These are phyloP conservation scores for Ispidina lecontei DNA, from an alignment of 2,797 vertebrate genomes.

Conservation along the genomic window DNA sequence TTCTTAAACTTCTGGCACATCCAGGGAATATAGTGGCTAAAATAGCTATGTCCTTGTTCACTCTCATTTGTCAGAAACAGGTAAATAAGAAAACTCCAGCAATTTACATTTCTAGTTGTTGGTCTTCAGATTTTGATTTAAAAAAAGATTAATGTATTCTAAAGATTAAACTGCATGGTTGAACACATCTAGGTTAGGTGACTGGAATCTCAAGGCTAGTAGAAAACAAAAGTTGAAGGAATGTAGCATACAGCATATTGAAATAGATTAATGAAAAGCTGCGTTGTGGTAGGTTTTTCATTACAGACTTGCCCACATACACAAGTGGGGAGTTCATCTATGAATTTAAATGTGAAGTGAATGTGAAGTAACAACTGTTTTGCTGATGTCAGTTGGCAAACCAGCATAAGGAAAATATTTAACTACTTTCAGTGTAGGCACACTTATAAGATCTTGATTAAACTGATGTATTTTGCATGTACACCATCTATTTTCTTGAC, in stretches of 20 bases:
- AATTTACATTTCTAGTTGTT: not conserved
- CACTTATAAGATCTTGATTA: not conserved
- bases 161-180: constrained; percentile 81
- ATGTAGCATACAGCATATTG: constrained; percentile 46
- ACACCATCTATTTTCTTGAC: not conserved
- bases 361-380: constrained; percentile 29
- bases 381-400: constrained; percentile 33
- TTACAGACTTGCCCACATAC: not conserved
- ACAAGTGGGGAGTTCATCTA: constrained; percentile 13
- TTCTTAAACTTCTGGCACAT: not conserved
- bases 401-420: not conserved
- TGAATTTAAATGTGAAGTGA: constrained; percentile 56
- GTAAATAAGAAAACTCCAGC: not conserved
- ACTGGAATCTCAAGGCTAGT: constrained; percentile 76
- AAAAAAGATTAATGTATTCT: constrained; percentile 74
- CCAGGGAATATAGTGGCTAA: not conserved
- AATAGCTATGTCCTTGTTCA: not conserved
- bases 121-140: constrained; percentile 5
- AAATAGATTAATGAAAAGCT: constrained; percentile 68
- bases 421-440: not conserved
- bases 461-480: not conserved
- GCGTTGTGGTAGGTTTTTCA: constrained; percentile 30
- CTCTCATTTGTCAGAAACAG: not conserved
- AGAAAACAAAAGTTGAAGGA: constrained; percentile 63
- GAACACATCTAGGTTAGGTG: constrained; percentile 76